Conservation (phyloP, 1,140 invertebrate species). For the Cyphomyrmex costatus region DNA sequence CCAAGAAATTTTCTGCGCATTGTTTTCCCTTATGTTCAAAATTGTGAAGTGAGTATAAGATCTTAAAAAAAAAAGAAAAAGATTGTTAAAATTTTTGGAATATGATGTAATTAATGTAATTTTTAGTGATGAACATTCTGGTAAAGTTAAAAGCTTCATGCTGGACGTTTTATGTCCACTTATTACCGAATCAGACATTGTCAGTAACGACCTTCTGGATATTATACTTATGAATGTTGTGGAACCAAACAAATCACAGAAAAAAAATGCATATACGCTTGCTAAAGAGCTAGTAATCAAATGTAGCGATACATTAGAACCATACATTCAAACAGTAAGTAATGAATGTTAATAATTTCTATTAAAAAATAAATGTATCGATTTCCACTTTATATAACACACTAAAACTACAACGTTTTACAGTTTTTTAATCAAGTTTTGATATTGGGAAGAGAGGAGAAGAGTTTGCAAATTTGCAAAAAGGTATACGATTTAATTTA, state of each 20-base stretch:
- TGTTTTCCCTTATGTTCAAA: slow-evolving; percentile 98
- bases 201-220: slow-evolving; percentile 97
- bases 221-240: slow-evolving; percentile 98
- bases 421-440: slow-evolving; percentile 98
- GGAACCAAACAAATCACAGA: slow-evolving; percentile 97
- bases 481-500: slow-evolving; percentile 99
- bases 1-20: slow-evolving; percentile 97
- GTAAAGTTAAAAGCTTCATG: slow-evolving; percentile 98
- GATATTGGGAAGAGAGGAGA: slow-evolving; percentile 96
- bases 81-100: slow-evolving; percentile 13
- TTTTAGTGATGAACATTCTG: slow-evolving; percentile 97
- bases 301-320: slow-evolving; percentile 96
- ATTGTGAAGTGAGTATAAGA: slow-evolving; percentile 96
- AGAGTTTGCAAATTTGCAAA: slow-evolving; percentile 91
- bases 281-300: slow-evolving; percentile 97
- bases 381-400: background rate
- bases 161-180: slow-evolving; percentile 97
- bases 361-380: background rate
- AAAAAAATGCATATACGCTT: slow-evolving; percentile 95
- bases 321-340: slow-evolving; percentile 97
- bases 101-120: slow-evolving; percentile 29
- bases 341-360: slow-evolving; percentile 13
- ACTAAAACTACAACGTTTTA: slow-evolving; percentile 59
- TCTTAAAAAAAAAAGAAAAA: background rate
- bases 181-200: slow-evolving; percentile 97